Conservation (phyloP, 92 coral and sea anemone genomes). For the Parazoanthus darwini region DNA sequence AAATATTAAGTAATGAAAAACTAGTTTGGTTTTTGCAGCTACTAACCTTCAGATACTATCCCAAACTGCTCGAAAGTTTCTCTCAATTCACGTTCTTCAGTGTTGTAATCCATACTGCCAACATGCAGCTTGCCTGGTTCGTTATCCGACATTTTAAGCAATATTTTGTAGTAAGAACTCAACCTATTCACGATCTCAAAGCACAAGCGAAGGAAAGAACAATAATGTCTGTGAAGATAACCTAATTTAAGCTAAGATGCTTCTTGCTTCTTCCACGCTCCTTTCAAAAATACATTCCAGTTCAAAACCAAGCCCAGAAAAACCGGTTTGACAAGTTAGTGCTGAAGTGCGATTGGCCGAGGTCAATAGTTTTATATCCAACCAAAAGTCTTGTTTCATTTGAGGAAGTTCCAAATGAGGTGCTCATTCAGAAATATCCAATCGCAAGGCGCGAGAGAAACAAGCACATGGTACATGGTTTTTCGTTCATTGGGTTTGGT, state of each 20-base stretch:
- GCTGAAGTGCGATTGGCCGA: slow-evolving; percentile 22
- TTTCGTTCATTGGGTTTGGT: neutral
- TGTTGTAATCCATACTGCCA: slow-evolving; percentile 15
- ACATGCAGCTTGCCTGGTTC: slow-evolving; percentile 25
- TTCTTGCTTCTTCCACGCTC: too few species aligned
- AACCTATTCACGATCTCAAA: slow-evolving; percentile 11
- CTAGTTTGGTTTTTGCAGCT: neutral
- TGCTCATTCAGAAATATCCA: neutral
- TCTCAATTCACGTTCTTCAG: neutral
- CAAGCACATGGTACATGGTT: slow-evolving; percentile 20
- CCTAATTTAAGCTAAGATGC: neutral
- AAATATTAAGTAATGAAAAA: neutral
- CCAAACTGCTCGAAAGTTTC: slow-evolving; percentile 18
- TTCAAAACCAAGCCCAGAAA: neutral
- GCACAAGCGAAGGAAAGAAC: neutral
- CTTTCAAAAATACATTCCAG: neutral
- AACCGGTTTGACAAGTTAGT: slow-evolving; percentile 29
- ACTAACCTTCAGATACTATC: neutral
- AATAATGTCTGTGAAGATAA: neutral
- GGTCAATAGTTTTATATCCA: neutral
- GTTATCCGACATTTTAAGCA: slow-evolving; percentile 22
- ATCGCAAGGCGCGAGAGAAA: slow-evolving; percentile 14
- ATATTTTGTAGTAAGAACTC: neutral
- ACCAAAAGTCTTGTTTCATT: neutral
- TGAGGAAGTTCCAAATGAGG: neutral